Conservation (phyloP, 1,140 invertebrate genomes). For the Orussus abietinus region DNA sequence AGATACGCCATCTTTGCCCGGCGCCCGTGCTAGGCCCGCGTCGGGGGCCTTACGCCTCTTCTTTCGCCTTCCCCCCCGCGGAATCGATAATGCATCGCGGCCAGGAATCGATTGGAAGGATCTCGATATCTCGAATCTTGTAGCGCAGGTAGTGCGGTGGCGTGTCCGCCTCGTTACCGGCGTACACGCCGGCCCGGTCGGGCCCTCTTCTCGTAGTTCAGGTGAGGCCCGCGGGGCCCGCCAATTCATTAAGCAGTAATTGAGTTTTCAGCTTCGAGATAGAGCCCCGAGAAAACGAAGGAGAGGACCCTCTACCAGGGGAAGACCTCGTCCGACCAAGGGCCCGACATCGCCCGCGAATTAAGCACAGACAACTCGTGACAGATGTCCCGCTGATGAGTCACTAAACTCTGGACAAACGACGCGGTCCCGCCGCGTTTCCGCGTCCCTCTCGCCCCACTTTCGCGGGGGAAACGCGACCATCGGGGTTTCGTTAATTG, state of each 20-base stretch:
- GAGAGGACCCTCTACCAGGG: conserved; percentile 8
- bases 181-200: conserved; percentile 20
- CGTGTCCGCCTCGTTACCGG: conserved; percentile 38
- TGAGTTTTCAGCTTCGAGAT: conserved; percentile 49
- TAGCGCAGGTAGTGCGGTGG: conserved; percentile 20
- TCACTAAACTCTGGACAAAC: conserved; percentile 49
- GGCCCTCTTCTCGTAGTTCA: too few species aligned
- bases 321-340: conserved; percentile 20
- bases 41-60: too few species aligned
- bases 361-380: conserved; percentile 43
- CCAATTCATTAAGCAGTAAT: conserved; percentile 51
- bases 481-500: too few species aligned
- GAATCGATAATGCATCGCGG: not conserved
- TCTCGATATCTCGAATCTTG: conserved; percentile 22
- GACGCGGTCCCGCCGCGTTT: conserved; percentile 3
- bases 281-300: conserved; percentile 19
- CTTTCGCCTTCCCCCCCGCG: conserved; percentile 1
- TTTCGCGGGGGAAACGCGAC: too few species aligned
- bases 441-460: too few species aligned
- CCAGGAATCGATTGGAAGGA: too few species aligned
- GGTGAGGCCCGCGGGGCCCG: conserved; percentile 6
- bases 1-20: conserved; percentile 11
- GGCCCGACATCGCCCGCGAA: conserved; percentile 33
- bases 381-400: conserved; percentile 44
- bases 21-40: too few species aligned